Evolutionary conservation across 2,888 invertebrate genomes (phyloP), one percentile per base, ranked within the genome.

Genomic region (Drosophila diplacantha): DNA sequence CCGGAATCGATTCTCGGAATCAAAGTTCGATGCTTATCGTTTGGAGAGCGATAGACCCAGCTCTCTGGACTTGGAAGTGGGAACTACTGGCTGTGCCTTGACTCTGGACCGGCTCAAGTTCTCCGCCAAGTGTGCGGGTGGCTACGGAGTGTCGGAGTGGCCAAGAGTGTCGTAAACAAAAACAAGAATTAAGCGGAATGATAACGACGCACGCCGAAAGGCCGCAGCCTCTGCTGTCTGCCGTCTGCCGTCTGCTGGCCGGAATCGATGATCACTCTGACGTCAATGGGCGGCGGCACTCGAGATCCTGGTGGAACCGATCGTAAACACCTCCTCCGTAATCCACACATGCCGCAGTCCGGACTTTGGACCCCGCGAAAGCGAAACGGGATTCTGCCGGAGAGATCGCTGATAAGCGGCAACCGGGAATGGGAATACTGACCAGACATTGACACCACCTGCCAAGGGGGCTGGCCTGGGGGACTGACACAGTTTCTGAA

Each of bases 291-390:
- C 56, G 41, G 37, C 39, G 46, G 37, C 39, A 29, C 49, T 57
- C 53, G 53, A 80, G 66, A 78, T 78, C 78, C 78, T 78, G 78
- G 53, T 77, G 79, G 75, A 75, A 78, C 75, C 69, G 63, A 67
- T 69, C 60, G 83, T 77, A 82, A 77, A 80, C 77, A 82, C 77
- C 83, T 77, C 72, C 73, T 50, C 35, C 44, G 29, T 14, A 29
- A 14, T 12, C 29, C 44, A 5, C 22, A 12, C 14, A 18, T 14
- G 0, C 11, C 24, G 24, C n/a, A n/a, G 9, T 29, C 14, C 54
- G 72, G 83, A 77, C 77, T 77, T 80, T 70, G 77, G 24, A 66
- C 77, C 44, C 56, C 31, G 29, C 43, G 68, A 63, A 47, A 41
- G 34, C 59, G 37, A 68, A 66, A 47, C 51, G 63, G 63, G 41